Conservation (phyloP, 2,797 vertebrate species). For the Rhyacichthys aspro region DNA sequence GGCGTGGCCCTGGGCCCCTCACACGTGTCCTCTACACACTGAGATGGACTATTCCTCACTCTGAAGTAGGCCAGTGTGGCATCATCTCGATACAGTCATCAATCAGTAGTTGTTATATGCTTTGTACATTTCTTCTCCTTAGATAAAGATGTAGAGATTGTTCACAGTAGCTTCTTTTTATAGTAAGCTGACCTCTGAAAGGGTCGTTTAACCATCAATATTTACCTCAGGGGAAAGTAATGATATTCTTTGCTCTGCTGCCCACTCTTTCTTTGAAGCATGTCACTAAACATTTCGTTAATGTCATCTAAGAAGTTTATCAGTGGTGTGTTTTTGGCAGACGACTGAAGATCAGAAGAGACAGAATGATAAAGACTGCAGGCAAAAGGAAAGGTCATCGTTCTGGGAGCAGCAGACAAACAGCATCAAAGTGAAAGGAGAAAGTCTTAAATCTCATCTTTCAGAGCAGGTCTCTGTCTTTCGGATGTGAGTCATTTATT, state of each 20-base stretch:
- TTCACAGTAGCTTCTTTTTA: no score
- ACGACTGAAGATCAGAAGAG: constrained; percentile 26
- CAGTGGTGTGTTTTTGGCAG: constrained; percentile 15
- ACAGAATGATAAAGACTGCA: constrained; percentile 10
- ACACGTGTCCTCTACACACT: constrained; percentile 44
- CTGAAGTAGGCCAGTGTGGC: no score
- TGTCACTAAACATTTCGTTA: background rate
- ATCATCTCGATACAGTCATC: no score
- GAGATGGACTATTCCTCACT: constrained; percentile 28
- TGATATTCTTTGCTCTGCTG: no score
- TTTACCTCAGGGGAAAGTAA: no score
- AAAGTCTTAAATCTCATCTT: constrained; percentile 21
- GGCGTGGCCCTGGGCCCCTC: constrained; percentile 28
- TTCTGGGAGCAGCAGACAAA: constrained; percentile 3
- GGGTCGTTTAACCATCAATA: no score
- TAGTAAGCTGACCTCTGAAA: no score
- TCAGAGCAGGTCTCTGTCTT: constrained; percentile 15
- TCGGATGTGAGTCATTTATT: background rate
- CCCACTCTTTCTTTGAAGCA: no score
- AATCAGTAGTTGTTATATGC: no score
- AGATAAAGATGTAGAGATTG: no score
- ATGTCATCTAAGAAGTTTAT: constrained; percentile 9
- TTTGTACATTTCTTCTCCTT: no score
- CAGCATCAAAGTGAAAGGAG: constrained; percentile 21
- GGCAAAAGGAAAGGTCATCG: constrained; percentile 36